Evolutionary conservation across 1,140 invertebrate species (phyloP), one percentile per base, ranked within the genome.

Genomic region (Oedothorax gibbosus): DNA sequence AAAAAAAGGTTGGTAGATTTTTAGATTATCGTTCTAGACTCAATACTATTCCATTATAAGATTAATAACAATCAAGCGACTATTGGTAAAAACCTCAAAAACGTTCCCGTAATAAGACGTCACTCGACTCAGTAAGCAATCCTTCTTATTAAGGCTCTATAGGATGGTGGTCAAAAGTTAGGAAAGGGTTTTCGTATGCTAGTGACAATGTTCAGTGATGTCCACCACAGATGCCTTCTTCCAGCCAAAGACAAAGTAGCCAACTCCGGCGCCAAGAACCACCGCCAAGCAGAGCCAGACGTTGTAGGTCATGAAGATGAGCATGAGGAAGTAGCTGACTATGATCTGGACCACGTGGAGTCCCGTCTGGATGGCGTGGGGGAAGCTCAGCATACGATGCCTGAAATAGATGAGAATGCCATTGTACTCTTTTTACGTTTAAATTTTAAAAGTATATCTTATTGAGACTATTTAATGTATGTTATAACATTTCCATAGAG

Each of bases 241-340:
- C 96, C 96, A 98, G 50, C 96, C 96, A 89, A 99, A 98, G 53
- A 97, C 91, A 90, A 99, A 98, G 90, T 98, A 98, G 3, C 97
- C 97, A 12, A 95, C 91, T 0, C 94, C 96, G 15, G 96, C 94
- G 4, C 98, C 98, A 8, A 98, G 88, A 0, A 97, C 93, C n/a
- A 98, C 94, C 7, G 95, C 95, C 35, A 97, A 86, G 89, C 97
- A 98, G 20, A 99, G 92, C 95, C 96, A 99, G 20, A 96, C 94
- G 89, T 99, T 99, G 92, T 98, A 99, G 0, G 97, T 99, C 98
- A 99, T 99, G 91, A 99, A 98, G 82, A 99, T 95, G 90, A 99
- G 91, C 98, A 99, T 99, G 20, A 99, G 93, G 88, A 97, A 93
- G 90, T 99, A 99, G 20, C 96, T 96, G 51, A 98, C 90, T 5